Evolutionary conservation across 92 coral and sea anemone genomes (phyloP), one percentile per base, ranked within the genome.

Genomic region (Palythoa caribaeorum): DNA sequence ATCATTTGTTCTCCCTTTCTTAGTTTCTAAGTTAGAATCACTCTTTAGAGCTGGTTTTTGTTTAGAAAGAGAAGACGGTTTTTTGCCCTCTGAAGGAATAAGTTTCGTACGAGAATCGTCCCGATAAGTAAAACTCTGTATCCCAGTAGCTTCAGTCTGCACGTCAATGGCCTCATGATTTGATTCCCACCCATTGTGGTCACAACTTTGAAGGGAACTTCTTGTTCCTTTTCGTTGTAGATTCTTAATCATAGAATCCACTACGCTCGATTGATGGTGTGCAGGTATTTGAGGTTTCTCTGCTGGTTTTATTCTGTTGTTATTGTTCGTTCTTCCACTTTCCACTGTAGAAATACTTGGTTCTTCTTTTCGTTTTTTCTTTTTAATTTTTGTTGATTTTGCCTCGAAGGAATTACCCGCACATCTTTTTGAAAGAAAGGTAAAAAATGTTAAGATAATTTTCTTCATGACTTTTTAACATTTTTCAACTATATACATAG

Each of bases 371-470:
- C 85, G 84, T 60, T 71, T 93, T 69, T 87, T 91, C 47, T 93
- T 93, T 3, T 84, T 55, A 48, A 88, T 71, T 60, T 89, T 60
- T 8, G 96, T 91, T 16, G 90, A 80, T 83, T 91, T 88, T 48
- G 89, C 37, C 77, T 93, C 79, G 72, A 93, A 92, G 17, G 94
- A 83, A 44, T 86, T 91, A 9, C 92, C 90, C 21, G 92, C 91
- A 71, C 92, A 91, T 16, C 96, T 93, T 78, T 75, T 16, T 38
- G 10, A 44, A 39, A 51, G 11, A 86, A 21, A 36, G 14, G 10
- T 8, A 39, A 57, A 37, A 35, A 70, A 9, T 1, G 4, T 70
- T 36, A 36, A 70, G 1, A 3, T 28, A 28, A 28, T 28, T 28
- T 28, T 28, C 28, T 28, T 0, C 28, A 28, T 28, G 9, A 5